Base-by-base conservation (phyloP, 2,888 invertebrate species). In the Cremastinae sp. region DNA sequence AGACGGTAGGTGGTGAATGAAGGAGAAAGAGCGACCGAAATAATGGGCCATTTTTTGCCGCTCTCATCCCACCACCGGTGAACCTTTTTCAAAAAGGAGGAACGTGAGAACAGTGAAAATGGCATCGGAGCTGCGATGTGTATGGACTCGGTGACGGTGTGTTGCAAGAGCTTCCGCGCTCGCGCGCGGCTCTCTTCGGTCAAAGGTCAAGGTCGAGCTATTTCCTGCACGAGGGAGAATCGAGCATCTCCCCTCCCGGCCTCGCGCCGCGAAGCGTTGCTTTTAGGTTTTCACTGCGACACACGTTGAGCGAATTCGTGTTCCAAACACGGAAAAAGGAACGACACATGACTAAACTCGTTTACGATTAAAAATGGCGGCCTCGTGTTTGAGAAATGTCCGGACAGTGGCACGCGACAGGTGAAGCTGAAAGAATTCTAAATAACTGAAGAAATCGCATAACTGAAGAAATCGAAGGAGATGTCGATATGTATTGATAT, bases 171-270 rank as follows among this genome's bases (percentile, higher is more conserved):
- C 41, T 65, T 77, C 68, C 68, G 64, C 59, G 69, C 59, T n/a
- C n/a, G n/a, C n/a, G n/a, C n/a, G n/a, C n/a, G n/a, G n/a, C n/a
- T n/a, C n/a, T n/a, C n/a, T 82, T 82, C 79, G 80, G 79, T 81
- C 81, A 83, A 86, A 87, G 86, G 86, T 86, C 86, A 86, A 86
- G 87, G 87, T 86, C 84, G 81, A 82, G 83, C 83, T 86, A 86
- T 87, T 87, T 86, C 82, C 84, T 82, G 85, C 87, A 83, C 85
- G 82, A 84, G 82, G 83, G 78, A 83, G 79, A 72, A 43, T 28
- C 28, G 28, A 28, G 28, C 28, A 28, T 5, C 28, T 28, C 28
- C 28, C 28, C 28, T 28, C 77, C 47, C 45, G 49, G 41, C 56
- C 59, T 61, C 58, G 49, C 53, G 71, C 70, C 51, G 61, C 72